phyloP scores from a whole-genome alignment of 2,888 invertebrate genomes.

The Seira ritae region DNA sequence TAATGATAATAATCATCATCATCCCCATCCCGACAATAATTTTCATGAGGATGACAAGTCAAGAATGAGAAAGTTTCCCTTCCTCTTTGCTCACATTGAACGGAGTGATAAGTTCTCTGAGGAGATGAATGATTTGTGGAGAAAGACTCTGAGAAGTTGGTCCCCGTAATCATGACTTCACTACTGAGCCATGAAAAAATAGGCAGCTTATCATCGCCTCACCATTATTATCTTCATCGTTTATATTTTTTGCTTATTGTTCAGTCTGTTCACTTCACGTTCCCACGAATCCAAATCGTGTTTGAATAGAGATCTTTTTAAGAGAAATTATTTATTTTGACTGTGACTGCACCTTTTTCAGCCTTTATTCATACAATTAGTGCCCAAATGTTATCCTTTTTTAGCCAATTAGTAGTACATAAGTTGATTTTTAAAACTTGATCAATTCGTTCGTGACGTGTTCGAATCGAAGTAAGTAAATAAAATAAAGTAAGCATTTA shows the following conservation, averaged over 20 bases:
- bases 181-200: too few species aligned
- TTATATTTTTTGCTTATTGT: too few species aligned
- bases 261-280: too few species aligned
- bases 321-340: too few species aligned
- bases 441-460: too few species aligned
- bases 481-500: neutral
- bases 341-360: neutral
- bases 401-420: too few species aligned
- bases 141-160: slow-evolving; percentile 71
- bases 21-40: neutral
- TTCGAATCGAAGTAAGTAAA: neutral
- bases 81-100: slow-evolving; percentile 72
- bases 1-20: slow-evolving; percentile 26
- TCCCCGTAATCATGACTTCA: slow-evolving; percentile 20
- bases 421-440: too few species aligned
- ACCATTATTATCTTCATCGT: too few species aligned
- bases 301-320: neutral
- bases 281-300: neutral
- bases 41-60: slow-evolving; percentile 10
- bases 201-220: too few species aligned
- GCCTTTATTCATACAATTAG: neutral
- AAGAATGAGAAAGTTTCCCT: slow-evolving; percentile 68
- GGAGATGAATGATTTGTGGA: slow-evolving; percentile 73
- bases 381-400: too few species aligned
- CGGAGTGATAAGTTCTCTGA: slow-evolving; percentile 68